Conservation (phyloP, 2,797 vertebrate species). For the Erethizon dorsatum region DNA sequence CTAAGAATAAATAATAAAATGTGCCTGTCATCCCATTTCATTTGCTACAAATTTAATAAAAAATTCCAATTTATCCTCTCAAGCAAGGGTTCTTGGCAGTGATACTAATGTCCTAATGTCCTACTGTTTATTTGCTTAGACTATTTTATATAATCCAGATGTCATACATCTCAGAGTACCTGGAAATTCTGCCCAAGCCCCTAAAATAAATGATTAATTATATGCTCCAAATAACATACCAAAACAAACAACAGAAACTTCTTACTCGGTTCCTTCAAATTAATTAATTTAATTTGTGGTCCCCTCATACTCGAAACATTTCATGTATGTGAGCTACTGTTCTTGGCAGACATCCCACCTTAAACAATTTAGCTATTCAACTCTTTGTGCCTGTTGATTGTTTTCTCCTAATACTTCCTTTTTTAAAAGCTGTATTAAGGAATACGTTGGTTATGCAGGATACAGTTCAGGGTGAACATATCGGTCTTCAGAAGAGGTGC, state of each 20-base stretch:
- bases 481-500: not conserved
- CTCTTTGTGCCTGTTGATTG: not conserved
- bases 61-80: no score
- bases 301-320: not conserved
- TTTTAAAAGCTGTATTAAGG: not conserved
- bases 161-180: not conserved
- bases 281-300: not conserved
- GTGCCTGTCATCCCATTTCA: no score
- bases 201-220: not conserved
- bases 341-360: not conserved
- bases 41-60: no score
- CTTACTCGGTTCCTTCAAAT: constrained; percentile 15
- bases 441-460: not conserved
- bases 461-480: not conserved
- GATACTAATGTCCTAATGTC: not conserved
- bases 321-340: not conserved
- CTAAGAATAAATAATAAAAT: not conserved
- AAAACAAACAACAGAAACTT: constrained; percentile 31
- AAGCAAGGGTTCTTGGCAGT: no score
- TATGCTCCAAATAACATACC: not conserved
- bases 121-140: not conserved
- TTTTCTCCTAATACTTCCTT: not conserved
- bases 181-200: not conserved
- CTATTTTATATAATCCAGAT: not conserved
- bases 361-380: not conserved